phyloP scores from a whole-genome alignment of 2,888 invertebrate species.

The Allacma fusca region DNA sequence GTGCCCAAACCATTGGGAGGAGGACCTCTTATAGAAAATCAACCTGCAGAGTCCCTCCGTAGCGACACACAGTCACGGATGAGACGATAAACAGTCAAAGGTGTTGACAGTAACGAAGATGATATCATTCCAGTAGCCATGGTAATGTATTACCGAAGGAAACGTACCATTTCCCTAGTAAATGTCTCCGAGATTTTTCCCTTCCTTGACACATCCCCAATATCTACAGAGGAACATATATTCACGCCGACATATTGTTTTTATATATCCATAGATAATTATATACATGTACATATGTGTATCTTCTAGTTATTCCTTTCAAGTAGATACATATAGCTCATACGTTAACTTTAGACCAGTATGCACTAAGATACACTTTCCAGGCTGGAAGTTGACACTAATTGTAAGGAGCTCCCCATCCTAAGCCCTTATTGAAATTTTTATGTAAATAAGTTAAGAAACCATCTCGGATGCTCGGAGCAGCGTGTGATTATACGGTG shows the following conservation, averaged over 20 bases:
- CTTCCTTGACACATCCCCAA: background rate
- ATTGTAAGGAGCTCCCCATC: background rate
- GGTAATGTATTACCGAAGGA: background rate
- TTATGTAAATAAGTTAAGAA: background rate
- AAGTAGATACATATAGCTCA: too few relatives aligned
- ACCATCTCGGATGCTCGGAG: background rate
- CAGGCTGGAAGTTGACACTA: background rate
- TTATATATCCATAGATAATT: too few relatives aligned
- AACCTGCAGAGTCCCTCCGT: too few relatives aligned
- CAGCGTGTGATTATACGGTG: background rate
- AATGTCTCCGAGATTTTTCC: background rate
- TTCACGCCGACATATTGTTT: too few relatives aligned
- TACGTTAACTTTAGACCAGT: too few relatives aligned
- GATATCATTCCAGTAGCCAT: background rate
- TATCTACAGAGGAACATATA: too few relatives aligned
- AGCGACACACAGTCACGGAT: background rate
- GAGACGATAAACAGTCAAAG: constrained; percentile 5
- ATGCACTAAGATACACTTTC: too few relatives aligned
- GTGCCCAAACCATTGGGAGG: too few relatives aligned
- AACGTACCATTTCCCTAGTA: background rate
- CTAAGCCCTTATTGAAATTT: background rate
- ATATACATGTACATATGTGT: too few relatives aligned
- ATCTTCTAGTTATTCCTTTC: too few relatives aligned
- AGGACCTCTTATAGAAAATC: too few relatives aligned
- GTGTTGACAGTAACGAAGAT: constrained; percentile 5